These are phyloP conservation scores for Propithecus deckenii DNA, from an alignment of 2,797 vertebrate species.

Conservation along the genomic window DNA sequence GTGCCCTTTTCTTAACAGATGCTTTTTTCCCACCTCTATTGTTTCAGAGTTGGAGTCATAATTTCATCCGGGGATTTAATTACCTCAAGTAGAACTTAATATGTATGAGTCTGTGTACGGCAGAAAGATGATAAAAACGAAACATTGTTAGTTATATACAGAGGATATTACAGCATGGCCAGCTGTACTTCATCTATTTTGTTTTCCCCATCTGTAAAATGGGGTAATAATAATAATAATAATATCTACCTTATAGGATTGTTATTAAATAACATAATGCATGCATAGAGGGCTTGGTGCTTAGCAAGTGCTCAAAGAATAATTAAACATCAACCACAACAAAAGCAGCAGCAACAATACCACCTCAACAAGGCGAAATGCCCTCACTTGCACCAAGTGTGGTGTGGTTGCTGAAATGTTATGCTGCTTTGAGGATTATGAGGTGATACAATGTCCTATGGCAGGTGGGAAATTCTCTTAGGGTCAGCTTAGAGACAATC, in stretches of 20 bases:
- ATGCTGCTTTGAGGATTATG: background rate
- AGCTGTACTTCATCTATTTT: background rate
- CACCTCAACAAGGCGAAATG: background rate
- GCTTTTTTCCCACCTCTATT: background rate
- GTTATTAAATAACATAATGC: background rate
- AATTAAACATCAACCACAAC: background rate
- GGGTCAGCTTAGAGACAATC: background rate
- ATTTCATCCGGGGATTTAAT: background rate
- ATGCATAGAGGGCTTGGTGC: background rate
- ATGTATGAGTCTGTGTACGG: background rate
- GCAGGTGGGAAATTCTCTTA: background rate
- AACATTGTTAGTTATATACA: background rate
- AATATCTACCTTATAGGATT: background rate
- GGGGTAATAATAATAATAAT: background rate
- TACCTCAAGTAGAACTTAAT: background rate
- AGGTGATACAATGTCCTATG: too few relatives aligned
- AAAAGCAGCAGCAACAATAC: background rate
- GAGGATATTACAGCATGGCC: background rate
- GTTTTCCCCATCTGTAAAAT: background rate
- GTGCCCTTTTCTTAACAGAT: background rate
- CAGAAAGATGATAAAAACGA: background rate
- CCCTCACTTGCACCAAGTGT: background rate
- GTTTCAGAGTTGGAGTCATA: background rate
- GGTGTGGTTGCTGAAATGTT: background rate
- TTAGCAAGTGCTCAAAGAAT: background rate